Evolutionary conservation across 1,140 invertebrate genomes (phyloP).

Genomic region (Macrocentrus cingulum): DNA sequence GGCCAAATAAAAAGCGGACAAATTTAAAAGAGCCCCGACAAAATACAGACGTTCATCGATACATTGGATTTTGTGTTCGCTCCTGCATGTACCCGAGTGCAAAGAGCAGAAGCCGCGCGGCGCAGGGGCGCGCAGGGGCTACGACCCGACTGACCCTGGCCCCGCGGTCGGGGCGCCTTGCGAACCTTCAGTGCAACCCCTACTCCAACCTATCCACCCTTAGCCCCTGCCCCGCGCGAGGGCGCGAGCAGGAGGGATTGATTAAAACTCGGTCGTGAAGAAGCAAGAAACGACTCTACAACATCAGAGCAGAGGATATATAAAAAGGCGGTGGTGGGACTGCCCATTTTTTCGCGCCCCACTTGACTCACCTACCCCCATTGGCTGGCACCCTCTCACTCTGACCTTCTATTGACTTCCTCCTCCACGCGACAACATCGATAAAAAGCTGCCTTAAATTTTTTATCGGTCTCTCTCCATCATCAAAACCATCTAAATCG

Average conservation of each 20-base stretch:
- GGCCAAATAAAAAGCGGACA: too few species aligned
- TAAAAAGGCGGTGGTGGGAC: conserved; percentile 41
- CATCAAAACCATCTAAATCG: too few species aligned
- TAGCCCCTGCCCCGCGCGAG: conserved; percentile 23
- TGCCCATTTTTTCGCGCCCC: conserved; percentile 57
- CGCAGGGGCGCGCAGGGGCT: conserved; percentile 51
- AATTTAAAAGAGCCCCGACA: too few species aligned
- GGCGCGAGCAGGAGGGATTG: conserved; percentile 6
- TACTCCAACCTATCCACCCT: conserved; percentile 43
- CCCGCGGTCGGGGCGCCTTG: conserved; percentile 48
- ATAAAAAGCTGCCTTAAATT: too few species aligned
- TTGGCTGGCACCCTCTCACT: conserved; percentile 49
- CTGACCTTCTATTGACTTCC: conserved; percentile 48
- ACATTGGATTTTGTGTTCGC: too few species aligned
- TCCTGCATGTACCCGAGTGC: conserved; percentile 29
- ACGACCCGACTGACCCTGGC: conserved; percentile 56
- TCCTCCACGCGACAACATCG: background rate
- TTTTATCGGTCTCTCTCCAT: too few species aligned
- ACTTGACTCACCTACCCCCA: conserved; percentile 52
- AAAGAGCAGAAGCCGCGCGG: conserved; percentile 43
- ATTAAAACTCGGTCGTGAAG: conserved; percentile 11
- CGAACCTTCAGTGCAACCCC: conserved; percentile 47
- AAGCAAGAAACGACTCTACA: too few species aligned
- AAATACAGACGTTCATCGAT: too few species aligned
- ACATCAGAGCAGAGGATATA: conserved; percentile 6